A percentile compares a stretch with the other conserved stretches of the same genome.
phyloP scores from a whole-genome alignment of 2,113 vertebrate species.

The Chelonoidis abingdonii region DNA sequence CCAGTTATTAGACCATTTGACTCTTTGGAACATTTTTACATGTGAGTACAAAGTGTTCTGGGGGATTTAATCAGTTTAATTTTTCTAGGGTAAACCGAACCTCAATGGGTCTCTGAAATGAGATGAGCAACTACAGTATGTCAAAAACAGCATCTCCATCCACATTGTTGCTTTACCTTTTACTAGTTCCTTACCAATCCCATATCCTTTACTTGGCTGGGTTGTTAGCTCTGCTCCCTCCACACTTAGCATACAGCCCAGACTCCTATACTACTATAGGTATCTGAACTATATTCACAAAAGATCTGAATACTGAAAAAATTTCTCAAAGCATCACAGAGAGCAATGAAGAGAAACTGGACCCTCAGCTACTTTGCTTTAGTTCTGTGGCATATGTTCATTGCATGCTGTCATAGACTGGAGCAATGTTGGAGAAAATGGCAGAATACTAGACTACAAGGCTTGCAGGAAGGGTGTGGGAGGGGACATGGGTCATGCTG shows the following conservation, averaged over 20 bases:
- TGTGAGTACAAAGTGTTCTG: neutral
- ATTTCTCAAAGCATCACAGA: conserved; percentile 26
- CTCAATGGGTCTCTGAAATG: neutral
- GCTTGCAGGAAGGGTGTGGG: conserved; percentile 9
- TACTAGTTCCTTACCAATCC: neutral
- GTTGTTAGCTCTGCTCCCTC: neutral
- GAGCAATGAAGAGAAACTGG: neutral
- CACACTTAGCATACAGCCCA: neutral
- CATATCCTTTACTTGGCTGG: neutral
- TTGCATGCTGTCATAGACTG: conserved; percentile 13
- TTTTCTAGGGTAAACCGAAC: neutral
- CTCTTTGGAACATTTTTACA: neutral
- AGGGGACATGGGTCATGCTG: conserved; percentile 41
- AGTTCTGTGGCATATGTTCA: conserved; percentile 4
- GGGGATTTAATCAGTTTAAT: neutral
- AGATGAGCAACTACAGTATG: neutral
- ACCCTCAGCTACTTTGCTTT: conserved; percentile 44
- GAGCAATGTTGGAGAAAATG: conserved; percentile 20
- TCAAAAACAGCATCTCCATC: neutral
- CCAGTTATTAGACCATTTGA: neutral
- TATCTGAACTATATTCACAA: neutral
- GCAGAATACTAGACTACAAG: conserved; percentile 38
- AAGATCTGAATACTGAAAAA: conserved; percentile 8
- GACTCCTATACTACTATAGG: neutral
- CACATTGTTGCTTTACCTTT: neutral